These are phyloP conservation scores for Aurelia aurita complex sp. Pacific DNA, from an alignment of 30 jellyfish, hydroid and myxozoan species.

Conservation along the genomic window DNA sequence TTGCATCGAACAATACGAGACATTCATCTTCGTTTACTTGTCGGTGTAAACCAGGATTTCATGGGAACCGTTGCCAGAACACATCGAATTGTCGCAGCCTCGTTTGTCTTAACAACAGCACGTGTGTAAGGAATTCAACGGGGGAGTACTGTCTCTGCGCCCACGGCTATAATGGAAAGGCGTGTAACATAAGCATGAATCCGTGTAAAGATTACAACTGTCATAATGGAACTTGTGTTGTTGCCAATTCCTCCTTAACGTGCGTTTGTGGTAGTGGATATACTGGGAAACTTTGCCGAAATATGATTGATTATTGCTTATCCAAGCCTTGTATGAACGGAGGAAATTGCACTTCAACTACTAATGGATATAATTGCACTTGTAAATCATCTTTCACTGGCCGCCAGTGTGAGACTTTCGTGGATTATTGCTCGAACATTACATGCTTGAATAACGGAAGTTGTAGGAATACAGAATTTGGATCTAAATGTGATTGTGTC, in stretches of 20 bases:
- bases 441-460: slow-evolving; percentile 53
- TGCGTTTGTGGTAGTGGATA: slow-evolving; percentile 40
- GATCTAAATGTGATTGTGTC: slow-evolving; percentile 29
- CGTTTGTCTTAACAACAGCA: neutral
- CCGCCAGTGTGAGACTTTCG: slow-evolving; percentile 22
- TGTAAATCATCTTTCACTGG: slow-evolving; percentile 28
- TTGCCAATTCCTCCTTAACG: neutral
- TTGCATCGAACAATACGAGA: neutral
- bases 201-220: neutral
- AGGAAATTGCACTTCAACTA: slow-evolving; percentile 51
- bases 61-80: slow-evolving; percentile 11
- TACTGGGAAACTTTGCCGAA: slow-evolving; percentile 42
- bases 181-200: neutral
- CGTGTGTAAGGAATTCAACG: slow-evolving; percentile 19
- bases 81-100: neutral
- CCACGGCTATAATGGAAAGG: neutral
- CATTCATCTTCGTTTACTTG: slow-evolving; percentile 8
- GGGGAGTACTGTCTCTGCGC: slow-evolving; percentile 21
- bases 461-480: slow-evolving; percentile 20
- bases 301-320: slow-evolving; percentile 1
- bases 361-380: slow-evolving; percentile 12
- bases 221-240: slow-evolving; percentile 46
- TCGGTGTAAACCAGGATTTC: slow-evolving; percentile 19
- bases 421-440: slow-evolving; percentile 32
- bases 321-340: slow-evolving; percentile 35